Conservation (phyloP, 2,113 vertebrate genomes). For the Panthera leo region DNA sequence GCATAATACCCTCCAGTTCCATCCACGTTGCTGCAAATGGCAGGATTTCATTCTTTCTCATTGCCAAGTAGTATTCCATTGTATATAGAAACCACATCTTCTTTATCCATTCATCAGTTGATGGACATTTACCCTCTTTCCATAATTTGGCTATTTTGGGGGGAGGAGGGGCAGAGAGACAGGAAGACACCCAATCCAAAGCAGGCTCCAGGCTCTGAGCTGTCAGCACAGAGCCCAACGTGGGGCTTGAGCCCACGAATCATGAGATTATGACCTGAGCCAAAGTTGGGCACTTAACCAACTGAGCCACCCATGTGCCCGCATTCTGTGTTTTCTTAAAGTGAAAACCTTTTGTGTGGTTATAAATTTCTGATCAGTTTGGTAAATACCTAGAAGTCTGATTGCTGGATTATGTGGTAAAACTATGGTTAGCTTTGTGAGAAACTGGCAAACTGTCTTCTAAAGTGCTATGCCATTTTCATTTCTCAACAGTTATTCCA, state of each 20-base stretch:
- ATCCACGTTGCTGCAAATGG: too few relatives aligned
- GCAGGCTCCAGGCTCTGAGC: too few relatives aligned
- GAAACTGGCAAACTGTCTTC: not conserved
- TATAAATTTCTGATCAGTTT: not conserved
- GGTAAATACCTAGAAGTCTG: not conserved
- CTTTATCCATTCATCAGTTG: too few relatives aligned
- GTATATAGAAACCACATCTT: too few relatives aligned
- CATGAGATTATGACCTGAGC: not conserved
- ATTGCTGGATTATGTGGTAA: not conserved
- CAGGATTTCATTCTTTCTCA: too few relatives aligned
- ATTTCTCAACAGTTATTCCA: not conserved
- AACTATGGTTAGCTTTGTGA: not conserved
- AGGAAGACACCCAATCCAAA: not conserved
- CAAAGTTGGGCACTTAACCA: not conserved
- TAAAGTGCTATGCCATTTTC: not conserved
- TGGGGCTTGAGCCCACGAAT: not conserved
- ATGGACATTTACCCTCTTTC: too few relatives aligned
- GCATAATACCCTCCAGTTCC: too few relatives aligned
- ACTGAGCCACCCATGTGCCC: not conserved
- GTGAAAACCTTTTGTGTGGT: not conserved
- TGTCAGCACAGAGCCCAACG: too few relatives aligned
- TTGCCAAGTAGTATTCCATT: too few relatives aligned
- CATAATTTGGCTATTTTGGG: too few relatives aligned
- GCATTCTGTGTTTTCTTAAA: not conserved
- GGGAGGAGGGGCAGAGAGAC: not conserved